Evolutionary conservation across 2,888 invertebrate species (phyloP).

Genomic region (Nomada hirtipes): DNA sequence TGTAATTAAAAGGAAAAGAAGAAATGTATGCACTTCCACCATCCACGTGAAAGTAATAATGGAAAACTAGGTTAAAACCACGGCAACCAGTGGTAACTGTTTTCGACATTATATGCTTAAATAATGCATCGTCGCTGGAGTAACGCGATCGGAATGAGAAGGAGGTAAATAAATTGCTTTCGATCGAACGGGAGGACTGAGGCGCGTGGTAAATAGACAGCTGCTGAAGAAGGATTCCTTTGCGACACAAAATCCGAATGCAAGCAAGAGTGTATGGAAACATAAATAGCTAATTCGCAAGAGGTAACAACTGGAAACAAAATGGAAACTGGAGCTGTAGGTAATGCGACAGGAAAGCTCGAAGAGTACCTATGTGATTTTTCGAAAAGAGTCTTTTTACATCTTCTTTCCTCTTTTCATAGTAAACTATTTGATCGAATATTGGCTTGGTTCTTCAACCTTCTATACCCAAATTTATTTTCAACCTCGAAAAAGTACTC

Average conservation of each 20-base stretch:
- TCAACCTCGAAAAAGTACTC: too few species aligned
- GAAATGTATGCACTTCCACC: too few species aligned
- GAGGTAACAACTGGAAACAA: not conserved
- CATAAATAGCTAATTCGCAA: not conserved
- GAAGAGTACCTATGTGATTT: not conserved
- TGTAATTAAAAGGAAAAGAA: too few species aligned
- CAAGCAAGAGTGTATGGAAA: not conserved
- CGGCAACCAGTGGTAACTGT: not conserved
- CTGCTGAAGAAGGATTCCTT: not conserved
- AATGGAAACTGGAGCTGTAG: not conserved
- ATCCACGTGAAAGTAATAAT: too few species aligned
- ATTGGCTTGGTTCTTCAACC: too few species aligned
- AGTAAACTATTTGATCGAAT: too few species aligned
- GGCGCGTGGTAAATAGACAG: not conserved
- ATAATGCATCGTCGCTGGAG: not conserved
- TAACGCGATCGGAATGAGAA: conserved; percentile 12
- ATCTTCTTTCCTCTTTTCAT: too few species aligned
- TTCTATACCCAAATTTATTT: too few species aligned
- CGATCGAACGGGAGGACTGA: not conserved
- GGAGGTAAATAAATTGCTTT: conserved; percentile 21
- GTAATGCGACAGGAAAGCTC: not conserved
- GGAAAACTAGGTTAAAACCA: not conserved
- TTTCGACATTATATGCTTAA: not conserved
- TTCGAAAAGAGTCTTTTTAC: too few species aligned
- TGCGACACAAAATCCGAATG: not conserved